Base-by-base conservation (phyloP, 2,888 invertebrate genomes). In the Nephrotoma appendiculata region DNA sequence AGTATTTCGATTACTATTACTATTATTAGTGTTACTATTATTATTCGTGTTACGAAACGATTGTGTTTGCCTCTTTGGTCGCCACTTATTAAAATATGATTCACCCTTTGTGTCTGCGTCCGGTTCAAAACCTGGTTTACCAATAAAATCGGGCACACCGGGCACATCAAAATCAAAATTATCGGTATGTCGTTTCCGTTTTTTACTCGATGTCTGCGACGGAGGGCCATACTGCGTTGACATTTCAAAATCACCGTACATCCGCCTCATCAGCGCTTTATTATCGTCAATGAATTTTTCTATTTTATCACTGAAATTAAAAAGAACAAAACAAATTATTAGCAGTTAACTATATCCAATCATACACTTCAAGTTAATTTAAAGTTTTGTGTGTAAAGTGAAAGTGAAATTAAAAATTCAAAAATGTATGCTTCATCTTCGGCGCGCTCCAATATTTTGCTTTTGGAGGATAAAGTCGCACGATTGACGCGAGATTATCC, bases 241-340 rank as follows among this genome's bases (percentile, higher is more conserved):
- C 93, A 95, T 94, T 88, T 94, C 94, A 90, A 98, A 98, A 89
- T 97, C 97, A 0, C 98, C 98, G 90, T 97, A 98, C 98, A 98
- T 98, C 87, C 98, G 93, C 90, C 96, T 95, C 94, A 98, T 97
- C 88, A 98, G 91, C 87, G 98, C 98, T 91, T 98, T 98, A 91
- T 98, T 98, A 91, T 98, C 97, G 90, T 98, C 98, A 90, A 98
- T 98, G 92, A 98, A 98, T 88, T 94, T 93, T 91, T 98, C 97
- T 91, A 98, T 98, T 90, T 96, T 95, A 88, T 97, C 97, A 92
- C 98, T 98, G 93, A 86, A 94, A 93, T 87, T 84, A 87, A 88
- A 88, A 31, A 87, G 31, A 86, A 88, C 2, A 31, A 84, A 86
- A 48, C 44, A 71, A 52, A 45, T 19, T 15, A 7, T 83, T 48